Evolutionary conservation across 2,888 invertebrate genomes (phyloP).

Genomic region (Limenitis camilla): DNA sequence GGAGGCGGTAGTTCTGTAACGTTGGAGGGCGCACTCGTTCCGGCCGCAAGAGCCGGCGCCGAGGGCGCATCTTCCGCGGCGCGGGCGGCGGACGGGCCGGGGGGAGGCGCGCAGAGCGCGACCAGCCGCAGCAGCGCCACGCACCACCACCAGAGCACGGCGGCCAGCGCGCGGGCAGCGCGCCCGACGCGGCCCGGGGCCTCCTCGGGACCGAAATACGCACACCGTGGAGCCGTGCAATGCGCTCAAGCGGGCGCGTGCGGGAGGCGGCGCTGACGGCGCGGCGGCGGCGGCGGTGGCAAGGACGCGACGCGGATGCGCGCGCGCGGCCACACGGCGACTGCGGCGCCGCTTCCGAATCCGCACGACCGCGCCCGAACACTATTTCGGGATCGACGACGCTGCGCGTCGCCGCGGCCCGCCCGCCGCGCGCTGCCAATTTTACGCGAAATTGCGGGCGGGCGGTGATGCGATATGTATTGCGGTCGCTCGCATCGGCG

Average conservation of each 20-base stretch:
- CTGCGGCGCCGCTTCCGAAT: conserved; percentile 67
- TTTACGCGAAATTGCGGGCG: conserved; percentile 75
- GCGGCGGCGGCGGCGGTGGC: conserved; percentile 53
- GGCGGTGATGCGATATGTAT: conserved; percentile 74
- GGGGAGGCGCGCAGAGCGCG: conserved; percentile 68
- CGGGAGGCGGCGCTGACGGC: conserved; percentile 52
- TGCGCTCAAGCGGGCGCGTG: conserved; percentile 44
- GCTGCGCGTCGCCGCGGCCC: conserved; percentile 67
- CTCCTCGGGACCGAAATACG: conserved; percentile 69
- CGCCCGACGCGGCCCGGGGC: conserved; percentile 68
- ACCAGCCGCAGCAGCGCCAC: conserved; percentile 73
- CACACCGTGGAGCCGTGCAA: conserved; percentile 59
- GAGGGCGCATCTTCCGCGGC: conserved; percentile 65
- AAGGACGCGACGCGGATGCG: conserved; percentile 67
- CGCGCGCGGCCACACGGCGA: conserved; percentile 72
- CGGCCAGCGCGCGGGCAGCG: conserved; percentile 72
- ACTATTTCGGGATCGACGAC: conserved; percentile 74
- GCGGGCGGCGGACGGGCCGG: conserved; percentile 63
- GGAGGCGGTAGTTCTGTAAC: conserved; percentile 50
- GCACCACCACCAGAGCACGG: conserved; percentile 73
- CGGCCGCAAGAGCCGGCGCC: conserved; percentile 50
- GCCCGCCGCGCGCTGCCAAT: conserved; percentile 71
- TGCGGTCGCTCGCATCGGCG: conserved; percentile 54
- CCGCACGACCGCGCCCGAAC: conserved; percentile 70
- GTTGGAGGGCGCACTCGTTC: conserved; percentile 63